Base-by-base conservation (phyloP, 2,888 invertebrate species). In the Coecobrya sp. region DNA sequence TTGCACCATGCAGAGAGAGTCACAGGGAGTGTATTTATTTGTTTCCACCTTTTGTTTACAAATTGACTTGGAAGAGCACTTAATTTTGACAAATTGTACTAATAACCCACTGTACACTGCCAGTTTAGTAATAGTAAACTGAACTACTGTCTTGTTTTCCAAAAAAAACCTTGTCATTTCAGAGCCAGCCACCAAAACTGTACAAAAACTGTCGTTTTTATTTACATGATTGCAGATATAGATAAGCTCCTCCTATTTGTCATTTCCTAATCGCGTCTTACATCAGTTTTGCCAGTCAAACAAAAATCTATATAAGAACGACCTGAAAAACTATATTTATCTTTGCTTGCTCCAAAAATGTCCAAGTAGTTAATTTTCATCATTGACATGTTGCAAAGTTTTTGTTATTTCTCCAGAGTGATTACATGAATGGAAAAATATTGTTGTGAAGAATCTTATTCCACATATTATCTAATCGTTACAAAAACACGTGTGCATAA, bases 11-110 rank as follows among this genome's bases (percentile, higher is more conserved):
- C 45, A 59, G 89, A 49, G 88, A 79, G 22, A 22, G 10, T n/a
- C 62, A 52, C 22, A 70, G 70, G 27, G 65, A 49, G 65, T n/a
- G 11, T 86, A 68, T 91, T 86, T 91, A 36, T 86, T 89, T 86
- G 85, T 91, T 91, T 91, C 79, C 79, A 91, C 90, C 86, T 91
- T 91, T 86, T 86, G 90, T 91, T 91, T 91, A 91, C 90, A 91
- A 91, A 91, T 91, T 91, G 90, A 91, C 90, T 91, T 86, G 36
- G 55, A 90, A 79, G 86, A 86, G 86, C 62, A 85, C 90, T 91
- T 91, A 91, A 91, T 91, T 91, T 79, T 91, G 90, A 91, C 90
- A 91, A 91, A 91, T 91, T 86, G 86, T 85, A 79, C 76, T 70
- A 76, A 81, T 81, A 52, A 68, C 70, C 70, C 52, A 16, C 86